Evolutionary conservation across 2,113 vertebrate genomes (phyloP).

Genomic region (Haemorhous mexicanus): DNA sequence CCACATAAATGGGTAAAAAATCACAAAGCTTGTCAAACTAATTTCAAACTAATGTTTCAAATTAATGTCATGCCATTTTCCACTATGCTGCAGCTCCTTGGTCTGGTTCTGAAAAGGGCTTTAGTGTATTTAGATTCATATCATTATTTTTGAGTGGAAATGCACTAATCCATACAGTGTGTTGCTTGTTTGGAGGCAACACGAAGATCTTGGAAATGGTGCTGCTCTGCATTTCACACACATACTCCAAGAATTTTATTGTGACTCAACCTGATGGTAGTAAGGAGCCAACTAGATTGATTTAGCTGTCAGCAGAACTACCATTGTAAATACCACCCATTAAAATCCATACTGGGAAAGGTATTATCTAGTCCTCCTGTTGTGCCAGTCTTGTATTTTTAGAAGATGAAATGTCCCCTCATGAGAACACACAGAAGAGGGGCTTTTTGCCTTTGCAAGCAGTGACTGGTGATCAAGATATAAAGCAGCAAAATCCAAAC

Average conservation of each 20-base stretch:
- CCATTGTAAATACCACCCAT: neutral
- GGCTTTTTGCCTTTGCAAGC: neutral
- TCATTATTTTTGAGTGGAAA: neutral
- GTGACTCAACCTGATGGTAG: neutral
- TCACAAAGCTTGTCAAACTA: neutral
- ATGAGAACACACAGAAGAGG: neutral
- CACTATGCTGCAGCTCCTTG: neutral
- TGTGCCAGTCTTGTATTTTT: neutral
- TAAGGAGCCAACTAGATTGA: neutral
- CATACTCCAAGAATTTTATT: neutral
- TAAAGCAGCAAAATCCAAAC: neutral
- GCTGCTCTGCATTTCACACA: neutral
- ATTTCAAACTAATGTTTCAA: neutral
- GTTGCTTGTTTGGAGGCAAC: neutral
- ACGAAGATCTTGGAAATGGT: neutral
- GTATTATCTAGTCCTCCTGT: neutral
- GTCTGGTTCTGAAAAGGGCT: neutral
- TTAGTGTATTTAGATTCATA: neutral
- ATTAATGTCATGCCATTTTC: neutral
- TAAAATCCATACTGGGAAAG: neutral
- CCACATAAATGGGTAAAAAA: neutral
- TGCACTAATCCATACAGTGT: neutral
- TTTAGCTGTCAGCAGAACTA: neutral
- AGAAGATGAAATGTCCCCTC: neutral
- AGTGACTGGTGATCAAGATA: neutral